phyloP scores from a whole-genome alignment of 2,888 invertebrate genomes.

The Ligdia adustata region DNA sequence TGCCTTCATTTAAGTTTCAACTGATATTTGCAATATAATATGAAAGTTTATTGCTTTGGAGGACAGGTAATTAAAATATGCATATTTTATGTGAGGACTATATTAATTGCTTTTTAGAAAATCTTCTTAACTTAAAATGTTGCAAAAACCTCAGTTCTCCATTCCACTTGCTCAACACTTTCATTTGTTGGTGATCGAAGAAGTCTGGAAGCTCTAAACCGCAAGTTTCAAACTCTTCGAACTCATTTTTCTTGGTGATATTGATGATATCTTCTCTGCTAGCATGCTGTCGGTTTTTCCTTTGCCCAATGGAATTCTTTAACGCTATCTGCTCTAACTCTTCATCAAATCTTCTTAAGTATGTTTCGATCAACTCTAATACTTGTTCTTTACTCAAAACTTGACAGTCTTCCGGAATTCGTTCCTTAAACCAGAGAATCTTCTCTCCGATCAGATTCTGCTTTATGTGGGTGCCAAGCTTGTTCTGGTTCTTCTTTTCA shows the following conservation, averaged over 20 bases:
- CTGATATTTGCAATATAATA: neutral
- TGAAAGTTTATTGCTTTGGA: neutral
- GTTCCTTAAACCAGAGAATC: slow-evolving; percentile 90
- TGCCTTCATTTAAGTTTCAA: no score
- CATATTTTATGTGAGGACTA: slow-evolving; percentile 32
- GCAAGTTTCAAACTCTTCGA: slow-evolving; percentile 89
- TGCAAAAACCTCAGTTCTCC: slow-evolving; percentile 87
- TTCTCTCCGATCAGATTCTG: slow-evolving; percentile 90
- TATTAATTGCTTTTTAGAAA: slow-evolving; percentile 72
- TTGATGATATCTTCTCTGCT: slow-evolving; percentile 91
- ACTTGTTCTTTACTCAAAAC: slow-evolving; percentile 85
- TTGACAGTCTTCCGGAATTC: slow-evolving; percentile 81
- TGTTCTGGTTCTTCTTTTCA: slow-evolving; percentile 84
- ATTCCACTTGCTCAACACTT: slow-evolving; percentile 86
- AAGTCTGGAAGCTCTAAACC: slow-evolving; percentile 92
- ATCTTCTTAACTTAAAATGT: slow-evolving; percentile 86
- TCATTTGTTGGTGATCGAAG: slow-evolving; percentile 83
- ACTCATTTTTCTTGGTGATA: slow-evolving; percentile 89
- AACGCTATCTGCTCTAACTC: slow-evolving; percentile 91
- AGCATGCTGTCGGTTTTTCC: slow-evolving; percentile 90
- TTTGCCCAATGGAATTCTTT: slow-evolving; percentile 90
- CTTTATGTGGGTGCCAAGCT: slow-evolving; percentile 87
- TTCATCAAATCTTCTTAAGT: slow-evolving; percentile 86
- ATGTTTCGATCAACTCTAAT: slow-evolving; percentile 83
- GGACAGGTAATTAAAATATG: neutral